Evolutionary conservation across 1,140 invertebrate species (phyloP).

Genomic region (Hyles euphorbiae): DNA sequence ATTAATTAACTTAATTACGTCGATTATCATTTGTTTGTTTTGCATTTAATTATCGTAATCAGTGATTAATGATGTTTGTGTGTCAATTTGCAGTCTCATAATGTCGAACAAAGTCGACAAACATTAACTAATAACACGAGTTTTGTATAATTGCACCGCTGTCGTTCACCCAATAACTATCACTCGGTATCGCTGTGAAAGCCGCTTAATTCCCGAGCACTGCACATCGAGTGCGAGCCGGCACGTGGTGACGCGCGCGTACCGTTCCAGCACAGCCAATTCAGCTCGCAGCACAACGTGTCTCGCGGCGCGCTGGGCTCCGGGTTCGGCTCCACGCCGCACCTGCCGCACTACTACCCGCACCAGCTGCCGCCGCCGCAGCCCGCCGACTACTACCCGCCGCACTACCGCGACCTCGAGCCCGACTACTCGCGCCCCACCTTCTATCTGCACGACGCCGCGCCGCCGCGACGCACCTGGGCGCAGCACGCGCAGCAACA

Average conservation of each 20-base stretch:
- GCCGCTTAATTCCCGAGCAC: too few species aligned
- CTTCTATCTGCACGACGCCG: constrained; percentile 85
- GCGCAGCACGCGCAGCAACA: constrained; percentile 78
- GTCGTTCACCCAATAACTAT: too few species aligned
- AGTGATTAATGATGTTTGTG: too few species aligned
- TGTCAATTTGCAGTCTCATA: too few species aligned
- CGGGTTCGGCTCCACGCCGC: constrained; percentile 77
- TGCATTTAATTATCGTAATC: too few species aligned
- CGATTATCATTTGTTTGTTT: too few species aligned
- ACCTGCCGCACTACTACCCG: constrained; percentile 66
- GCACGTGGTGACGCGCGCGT: constrained; percentile 22
- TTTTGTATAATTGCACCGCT: too few species aligned
- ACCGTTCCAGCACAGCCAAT: constrained; percentile 74
- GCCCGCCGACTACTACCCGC: constrained; percentile 46
- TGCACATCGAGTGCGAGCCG: too few species aligned
- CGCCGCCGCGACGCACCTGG: constrained; percentile 82
- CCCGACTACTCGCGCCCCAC: constrained; percentile 64
- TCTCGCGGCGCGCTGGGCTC: constrained; percentile 38
- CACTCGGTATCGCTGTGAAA: too few species aligned
- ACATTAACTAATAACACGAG: too few species aligned
- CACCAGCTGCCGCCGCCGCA: constrained; percentile 46
- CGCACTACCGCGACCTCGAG: constrained; percentile 67
- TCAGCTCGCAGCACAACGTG: constrained; percentile 78
- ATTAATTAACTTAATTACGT: too few species aligned
- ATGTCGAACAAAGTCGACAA: too few species aligned